phyloP scores from a whole-genome alignment of 2,888 invertebrate species.

The Polydrusus cervinus region DNA sequence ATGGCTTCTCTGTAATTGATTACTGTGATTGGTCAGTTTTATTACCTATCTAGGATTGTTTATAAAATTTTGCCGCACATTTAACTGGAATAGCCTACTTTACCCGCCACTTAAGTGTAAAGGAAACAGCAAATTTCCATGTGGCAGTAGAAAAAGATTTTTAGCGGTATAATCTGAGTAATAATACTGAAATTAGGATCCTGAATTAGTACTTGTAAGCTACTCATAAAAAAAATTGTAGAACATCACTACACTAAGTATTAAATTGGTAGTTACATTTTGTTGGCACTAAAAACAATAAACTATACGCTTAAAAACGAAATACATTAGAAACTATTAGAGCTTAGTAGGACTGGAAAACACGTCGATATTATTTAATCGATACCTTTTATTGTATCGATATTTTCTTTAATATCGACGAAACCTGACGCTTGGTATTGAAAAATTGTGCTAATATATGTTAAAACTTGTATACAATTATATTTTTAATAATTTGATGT shows the following conservation, averaged over 20 bases:
- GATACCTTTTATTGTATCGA: not conserved
- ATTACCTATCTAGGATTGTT: no score
- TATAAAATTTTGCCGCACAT: no score
- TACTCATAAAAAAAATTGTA: not conserved
- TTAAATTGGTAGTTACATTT: not conserved
- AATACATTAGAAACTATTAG: not conserved
- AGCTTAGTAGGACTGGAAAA: not conserved
- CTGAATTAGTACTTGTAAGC: not conserved
- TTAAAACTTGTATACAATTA: slow-evolving; percentile 53
- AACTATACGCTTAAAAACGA: slow-evolving; percentile 8
- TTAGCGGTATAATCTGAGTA: no score
- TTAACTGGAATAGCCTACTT: no score
- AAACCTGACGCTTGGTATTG: slow-evolving; percentile 26
- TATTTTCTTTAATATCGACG: not conserved
- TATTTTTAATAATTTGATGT: slow-evolving; percentile 52
- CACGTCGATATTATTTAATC: not conserved
- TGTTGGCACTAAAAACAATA: slow-evolving; percentile 3
- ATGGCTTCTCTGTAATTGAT: no score
- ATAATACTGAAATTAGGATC: not conserved
- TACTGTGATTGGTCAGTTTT: no score
- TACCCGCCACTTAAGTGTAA: no score
- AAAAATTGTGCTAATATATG: slow-evolving; percentile 62
- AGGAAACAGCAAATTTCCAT: no score
- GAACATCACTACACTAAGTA: not conserved
- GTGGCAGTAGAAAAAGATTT: no score